Evolutionary conservation across 2,797 vertebrate genomes (phyloP).

Genomic region (Enteromius thamalakanensis): DNA sequence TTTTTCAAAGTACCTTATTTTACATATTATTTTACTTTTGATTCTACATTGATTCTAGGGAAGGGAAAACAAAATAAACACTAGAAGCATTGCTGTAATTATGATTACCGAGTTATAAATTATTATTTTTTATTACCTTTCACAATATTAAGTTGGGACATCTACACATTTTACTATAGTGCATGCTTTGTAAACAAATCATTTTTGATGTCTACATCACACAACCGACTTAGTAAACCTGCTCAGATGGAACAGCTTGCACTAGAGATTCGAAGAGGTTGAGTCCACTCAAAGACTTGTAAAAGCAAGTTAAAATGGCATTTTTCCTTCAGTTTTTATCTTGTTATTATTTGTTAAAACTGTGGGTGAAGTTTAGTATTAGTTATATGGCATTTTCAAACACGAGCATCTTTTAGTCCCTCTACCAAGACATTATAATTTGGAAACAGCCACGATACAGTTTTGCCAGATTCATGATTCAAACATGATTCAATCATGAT

Average conservation of each 20-base stretch:
- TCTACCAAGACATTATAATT: neutral
- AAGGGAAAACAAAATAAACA: neutral
- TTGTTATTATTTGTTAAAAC: neutral
- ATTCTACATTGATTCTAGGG: too few species aligned
- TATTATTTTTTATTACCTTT: neutral
- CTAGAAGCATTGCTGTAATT: neutral
- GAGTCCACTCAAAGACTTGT: neutral
- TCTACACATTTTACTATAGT: neutral
- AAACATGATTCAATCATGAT: too few species aligned
- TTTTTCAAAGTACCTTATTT: too few species aligned
- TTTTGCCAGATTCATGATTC: neutral
- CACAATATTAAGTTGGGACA: neutral
- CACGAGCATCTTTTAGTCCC: neutral
- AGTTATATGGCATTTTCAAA: neutral
- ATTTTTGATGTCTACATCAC: neutral
- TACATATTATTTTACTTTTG: too few species aligned
- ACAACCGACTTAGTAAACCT: neutral
- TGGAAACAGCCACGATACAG: neutral
- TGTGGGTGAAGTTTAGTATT: neutral
- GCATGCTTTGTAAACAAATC: neutral
- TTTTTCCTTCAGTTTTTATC: neutral
- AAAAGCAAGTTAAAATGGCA: neutral
- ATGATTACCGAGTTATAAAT: neutral
- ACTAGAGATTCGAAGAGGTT: neutral
- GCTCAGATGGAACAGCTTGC: neutral